phyloP scores from a whole-genome alignment of 1,140 invertebrate genomes.

The Vanessa tameamea region DNA sequence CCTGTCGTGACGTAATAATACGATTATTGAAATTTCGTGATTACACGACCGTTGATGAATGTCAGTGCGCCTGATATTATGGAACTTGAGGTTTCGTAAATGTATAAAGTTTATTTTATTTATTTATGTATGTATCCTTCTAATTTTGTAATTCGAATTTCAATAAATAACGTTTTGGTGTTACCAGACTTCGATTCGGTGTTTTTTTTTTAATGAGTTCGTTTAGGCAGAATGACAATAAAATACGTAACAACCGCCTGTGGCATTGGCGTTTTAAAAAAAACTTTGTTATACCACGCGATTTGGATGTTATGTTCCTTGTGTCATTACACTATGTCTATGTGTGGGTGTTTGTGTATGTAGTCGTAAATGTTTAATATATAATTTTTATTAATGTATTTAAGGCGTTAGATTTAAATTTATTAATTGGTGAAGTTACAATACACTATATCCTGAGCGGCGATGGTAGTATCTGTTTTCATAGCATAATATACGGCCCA shows the following conservation, averaged over 20 bases:
- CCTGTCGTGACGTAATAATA: constrained; percentile 18
- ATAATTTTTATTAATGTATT: background rate
- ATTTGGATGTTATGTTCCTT: too few relatives aligned
- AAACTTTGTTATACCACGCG: too few relatives aligned
- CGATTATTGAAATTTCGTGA: constrained; percentile 22
- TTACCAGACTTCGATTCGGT: too few relatives aligned
- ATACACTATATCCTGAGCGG: constrained; percentile 8
- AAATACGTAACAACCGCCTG: too few relatives aligned
- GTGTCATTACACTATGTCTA: too few relatives aligned
- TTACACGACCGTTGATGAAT: constrained; percentile 24
- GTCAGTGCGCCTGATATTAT: constrained; percentile 16
- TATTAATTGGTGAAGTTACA: background rate
- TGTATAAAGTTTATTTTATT: background rate
- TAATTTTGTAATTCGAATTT: background rate
- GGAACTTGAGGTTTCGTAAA: background rate
- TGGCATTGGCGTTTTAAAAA: too few relatives aligned
- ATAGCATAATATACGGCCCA: constrained; percentile 53
- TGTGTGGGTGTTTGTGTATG: too few relatives aligned
- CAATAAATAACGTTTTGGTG: background rate
- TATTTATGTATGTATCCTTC: background rate
- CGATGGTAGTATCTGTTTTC: constrained; percentile 16
- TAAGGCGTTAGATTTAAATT: background rate
- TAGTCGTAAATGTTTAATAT: background rate
- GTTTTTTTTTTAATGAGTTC: too few relatives aligned
- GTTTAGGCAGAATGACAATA: too few relatives aligned